Evolutionary conservation across 2,113 vertebrate species (phyloP).

Genomic region (Spilogale gracilis): DNA sequence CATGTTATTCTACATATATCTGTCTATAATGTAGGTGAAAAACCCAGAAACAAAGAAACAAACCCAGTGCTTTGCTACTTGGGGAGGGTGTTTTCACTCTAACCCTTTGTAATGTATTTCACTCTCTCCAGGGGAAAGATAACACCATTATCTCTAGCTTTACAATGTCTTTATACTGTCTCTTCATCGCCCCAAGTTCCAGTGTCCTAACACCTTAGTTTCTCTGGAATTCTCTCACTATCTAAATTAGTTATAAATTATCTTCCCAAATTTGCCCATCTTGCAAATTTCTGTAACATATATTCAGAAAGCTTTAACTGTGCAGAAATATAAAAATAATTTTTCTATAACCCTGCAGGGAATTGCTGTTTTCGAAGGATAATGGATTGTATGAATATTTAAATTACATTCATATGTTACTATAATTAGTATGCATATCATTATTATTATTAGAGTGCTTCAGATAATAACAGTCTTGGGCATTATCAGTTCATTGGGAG

Average conservation of each 20-base stretch:
- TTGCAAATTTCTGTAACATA: background rate
- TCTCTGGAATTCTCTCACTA: background rate
- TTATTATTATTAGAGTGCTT: constrained; percentile 23
- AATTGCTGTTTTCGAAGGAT: background rate
- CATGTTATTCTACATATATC: background rate
- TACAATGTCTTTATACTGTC: background rate
- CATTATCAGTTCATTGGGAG: background rate
- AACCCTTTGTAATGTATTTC: background rate
- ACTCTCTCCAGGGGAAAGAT: background rate
- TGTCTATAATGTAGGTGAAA: background rate
- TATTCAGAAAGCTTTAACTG: background rate
- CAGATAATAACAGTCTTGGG: constrained; percentile 15
- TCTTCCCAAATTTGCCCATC: background rate
- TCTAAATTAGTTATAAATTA: background rate
- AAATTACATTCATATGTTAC: background rate
- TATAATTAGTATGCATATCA: background rate
- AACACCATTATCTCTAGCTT: background rate
- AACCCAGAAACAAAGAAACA: background rate
- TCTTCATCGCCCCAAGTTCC: background rate
- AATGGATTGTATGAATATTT: background rate
- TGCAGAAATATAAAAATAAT: background rate
- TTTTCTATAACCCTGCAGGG: background rate
- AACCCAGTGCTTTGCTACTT: background rate
- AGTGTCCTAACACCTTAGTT: background rate
- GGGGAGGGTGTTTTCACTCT: background rate